Evolutionary conservation across 2,797 vertebrate genomes (phyloP).

Genomic region (Channa striata): DNA sequence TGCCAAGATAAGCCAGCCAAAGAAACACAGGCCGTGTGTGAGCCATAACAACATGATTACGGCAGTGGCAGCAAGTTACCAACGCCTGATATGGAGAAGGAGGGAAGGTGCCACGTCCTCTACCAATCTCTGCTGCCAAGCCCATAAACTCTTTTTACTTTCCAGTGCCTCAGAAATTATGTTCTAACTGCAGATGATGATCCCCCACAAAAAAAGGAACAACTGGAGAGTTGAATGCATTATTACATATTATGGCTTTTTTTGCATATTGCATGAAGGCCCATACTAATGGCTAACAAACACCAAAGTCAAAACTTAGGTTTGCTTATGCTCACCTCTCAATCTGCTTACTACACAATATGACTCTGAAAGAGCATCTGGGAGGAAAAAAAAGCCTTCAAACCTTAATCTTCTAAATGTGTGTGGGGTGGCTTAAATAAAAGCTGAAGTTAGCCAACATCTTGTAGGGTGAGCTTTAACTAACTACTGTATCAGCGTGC

Average conservation of each 20-base stretch:
- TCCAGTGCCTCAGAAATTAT: slow-evolving; percentile 54
- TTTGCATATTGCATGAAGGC: neutral
- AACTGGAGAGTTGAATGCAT: slow-evolving; percentile 13
- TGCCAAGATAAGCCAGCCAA: slow-evolving; percentile 70
- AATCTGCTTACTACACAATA: slow-evolving; percentile 45
- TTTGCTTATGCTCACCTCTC: slow-evolving; percentile 32
- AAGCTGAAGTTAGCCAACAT: slow-evolving; percentile 44
- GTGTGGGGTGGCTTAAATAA: slow-evolving; percentile 44
- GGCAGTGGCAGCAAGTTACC: slow-evolving; percentile 64
- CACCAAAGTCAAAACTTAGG: slow-evolving; percentile 13
- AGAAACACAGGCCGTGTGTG: slow-evolving; percentile 60
- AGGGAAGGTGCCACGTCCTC: slow-evolving; percentile 62
- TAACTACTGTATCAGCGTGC: slow-evolving; percentile 39
- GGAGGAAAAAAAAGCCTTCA: slow-evolving; percentile 47
- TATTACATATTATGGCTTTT: slow-evolving; percentile 8
- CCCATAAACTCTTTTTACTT: slow-evolving; percentile 44
- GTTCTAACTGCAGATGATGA: slow-evolving; percentile 27
- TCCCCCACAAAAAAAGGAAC: slow-evolving; percentile 11
- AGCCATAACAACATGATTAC: slow-evolving; percentile 73
- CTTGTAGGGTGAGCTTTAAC: slow-evolving; percentile 43
- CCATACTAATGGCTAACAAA: neutral
- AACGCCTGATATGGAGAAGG: slow-evolving; percentile 57
- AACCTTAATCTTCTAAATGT: slow-evolving; percentile 71
- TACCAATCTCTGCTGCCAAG: slow-evolving; percentile 58
- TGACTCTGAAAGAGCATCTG: slow-evolving; percentile 14